Evolutionary conservation across 2,888 invertebrate genomes (phyloP).

Genomic region (Schizotus pectinicornis): DNA sequence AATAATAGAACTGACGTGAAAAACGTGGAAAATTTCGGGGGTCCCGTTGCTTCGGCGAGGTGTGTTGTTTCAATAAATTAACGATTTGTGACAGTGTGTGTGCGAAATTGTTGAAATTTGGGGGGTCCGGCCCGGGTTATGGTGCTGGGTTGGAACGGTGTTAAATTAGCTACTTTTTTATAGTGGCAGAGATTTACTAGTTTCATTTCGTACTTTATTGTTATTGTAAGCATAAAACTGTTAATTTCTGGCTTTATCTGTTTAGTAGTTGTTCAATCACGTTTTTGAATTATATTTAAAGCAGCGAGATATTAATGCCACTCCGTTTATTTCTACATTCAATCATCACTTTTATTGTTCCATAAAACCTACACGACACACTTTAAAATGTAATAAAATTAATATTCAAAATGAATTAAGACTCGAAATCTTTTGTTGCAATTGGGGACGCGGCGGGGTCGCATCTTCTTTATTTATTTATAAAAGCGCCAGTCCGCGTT

Average conservation of each 20-base stretch:
- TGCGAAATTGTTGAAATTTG: neutral
- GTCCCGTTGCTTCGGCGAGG: neutral
- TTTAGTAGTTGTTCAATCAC: slow-evolving; percentile 13
- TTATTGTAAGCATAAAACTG: slow-evolving; percentile 10
- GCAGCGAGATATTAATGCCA: slow-evolving; percentile 8
- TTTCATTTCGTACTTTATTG: slow-evolving; percentile 5
- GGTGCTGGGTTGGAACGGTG: slow-evolving; percentile 2
- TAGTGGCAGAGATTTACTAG: neutral
- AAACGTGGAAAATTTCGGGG: neutral
- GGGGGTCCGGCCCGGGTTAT: neutral
- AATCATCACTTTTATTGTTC: slow-evolving; percentile 52
- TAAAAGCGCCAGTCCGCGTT: neutral
- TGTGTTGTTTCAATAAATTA: neutral
- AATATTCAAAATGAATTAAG: slow-evolving; percentile 50
- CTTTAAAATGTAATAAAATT: slow-evolving; percentile 53
- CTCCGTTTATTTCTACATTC: slow-evolving; percentile 37
- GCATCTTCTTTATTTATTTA: neutral
- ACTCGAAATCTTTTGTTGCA: slow-evolving; percentile 49
- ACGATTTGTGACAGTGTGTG: neutral
- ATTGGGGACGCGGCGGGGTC: neutral
- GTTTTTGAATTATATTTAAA: slow-evolving; percentile 2
- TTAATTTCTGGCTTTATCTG: slow-evolving; percentile 13
- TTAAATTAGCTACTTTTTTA: neutral
- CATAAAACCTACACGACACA: slow-evolving; percentile 52
- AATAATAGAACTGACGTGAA: slow-evolving; percentile 13